Evolutionary conservation across 2,888 invertebrate genomes (phyloP).

Genomic region (Caenorhabditis sp.): DNA sequence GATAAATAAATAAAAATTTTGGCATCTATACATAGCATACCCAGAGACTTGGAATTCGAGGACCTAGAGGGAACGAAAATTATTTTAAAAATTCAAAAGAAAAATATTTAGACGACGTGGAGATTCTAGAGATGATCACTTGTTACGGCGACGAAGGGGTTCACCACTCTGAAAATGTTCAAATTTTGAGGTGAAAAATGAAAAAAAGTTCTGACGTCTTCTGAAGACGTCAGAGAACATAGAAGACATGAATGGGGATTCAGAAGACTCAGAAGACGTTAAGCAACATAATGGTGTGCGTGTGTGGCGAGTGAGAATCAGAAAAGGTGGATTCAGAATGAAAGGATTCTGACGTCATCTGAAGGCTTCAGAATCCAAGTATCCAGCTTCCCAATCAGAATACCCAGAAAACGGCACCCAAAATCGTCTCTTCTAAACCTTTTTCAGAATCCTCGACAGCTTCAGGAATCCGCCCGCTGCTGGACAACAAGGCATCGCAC

Average conservation of each 20-base stretch:
- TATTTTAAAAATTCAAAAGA: no score
- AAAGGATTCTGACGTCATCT: background rate
- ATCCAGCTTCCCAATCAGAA: no score
- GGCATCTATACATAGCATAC: background rate
- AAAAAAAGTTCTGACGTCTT: background rate
- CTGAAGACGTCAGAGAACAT: background rate
- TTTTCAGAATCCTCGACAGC: slow-evolving; percentile 1
- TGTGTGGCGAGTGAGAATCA: background rate
- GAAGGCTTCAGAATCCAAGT: background rate
- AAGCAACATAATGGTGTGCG: background rate
- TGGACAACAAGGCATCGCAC: background rate
- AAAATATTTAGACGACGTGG: no score
- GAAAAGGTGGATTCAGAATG: slow-evolving; percentile 9
- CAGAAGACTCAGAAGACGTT: background rate
- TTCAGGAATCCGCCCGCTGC: no score
- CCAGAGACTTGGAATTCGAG: background rate
- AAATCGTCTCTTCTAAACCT: background rate
- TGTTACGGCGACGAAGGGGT: slow-evolving; percentile 48
- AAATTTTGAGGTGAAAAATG: background rate
- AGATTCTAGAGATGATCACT: slow-evolving; percentile 12
- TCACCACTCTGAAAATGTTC: slow-evolving; percentile 34
- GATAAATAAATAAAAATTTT: background rate
- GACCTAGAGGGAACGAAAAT: background rate
- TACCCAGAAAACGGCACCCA: no score
- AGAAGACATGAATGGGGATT: background rate